phyloP scores from a whole-genome alignment of 1,140 invertebrate species.

The Cyclargus thomasi region DNA sequence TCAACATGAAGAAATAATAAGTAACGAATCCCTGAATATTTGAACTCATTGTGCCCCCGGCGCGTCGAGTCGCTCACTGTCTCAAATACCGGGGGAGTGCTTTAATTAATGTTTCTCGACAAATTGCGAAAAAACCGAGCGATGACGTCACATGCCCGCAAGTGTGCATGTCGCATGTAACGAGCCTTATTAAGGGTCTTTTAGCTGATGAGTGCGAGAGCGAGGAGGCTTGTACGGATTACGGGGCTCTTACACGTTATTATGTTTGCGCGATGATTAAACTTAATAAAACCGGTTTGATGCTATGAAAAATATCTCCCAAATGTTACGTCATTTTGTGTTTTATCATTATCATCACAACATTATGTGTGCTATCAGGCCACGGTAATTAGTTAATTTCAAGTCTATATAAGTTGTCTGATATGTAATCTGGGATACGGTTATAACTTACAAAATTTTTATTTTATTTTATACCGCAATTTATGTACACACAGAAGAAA shows the following conservation, averaged over 20 bases:
- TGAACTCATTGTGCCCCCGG: constrained; percentile 33
- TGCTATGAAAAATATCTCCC: neutral
- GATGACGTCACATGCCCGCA: constrained; percentile 52
- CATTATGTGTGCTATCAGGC: too few relatives aligned
- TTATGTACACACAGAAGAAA: too few relatives aligned
- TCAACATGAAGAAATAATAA: too few relatives aligned
- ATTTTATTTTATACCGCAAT: too few relatives aligned
- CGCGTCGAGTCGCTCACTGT: constrained; percentile 49
- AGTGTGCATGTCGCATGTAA: constrained; percentile 42
- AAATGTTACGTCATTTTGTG: neutral
- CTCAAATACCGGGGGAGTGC: constrained; percentile 62
- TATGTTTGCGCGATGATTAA: constrained; percentile 22
- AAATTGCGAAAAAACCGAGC: constrained; percentile 63
- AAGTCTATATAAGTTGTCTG: too few relatives aligned
- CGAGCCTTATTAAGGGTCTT: constrained; percentile 57
- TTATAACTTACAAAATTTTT: too few relatives aligned
- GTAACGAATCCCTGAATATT: neutral
- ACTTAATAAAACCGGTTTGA: constrained; percentile 1
- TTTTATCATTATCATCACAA: too few relatives aligned
- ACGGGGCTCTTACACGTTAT: constrained; percentile 24
- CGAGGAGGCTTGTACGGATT: constrained; percentile 51
- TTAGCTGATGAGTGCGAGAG: constrained; percentile 54
- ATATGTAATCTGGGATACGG: too few relatives aligned
- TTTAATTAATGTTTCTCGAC: constrained; percentile 65
- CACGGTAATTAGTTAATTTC: too few relatives aligned